Conservation (phyloP, 2,888 invertebrate genomes). For the Deroplatys truncata region DNA sequence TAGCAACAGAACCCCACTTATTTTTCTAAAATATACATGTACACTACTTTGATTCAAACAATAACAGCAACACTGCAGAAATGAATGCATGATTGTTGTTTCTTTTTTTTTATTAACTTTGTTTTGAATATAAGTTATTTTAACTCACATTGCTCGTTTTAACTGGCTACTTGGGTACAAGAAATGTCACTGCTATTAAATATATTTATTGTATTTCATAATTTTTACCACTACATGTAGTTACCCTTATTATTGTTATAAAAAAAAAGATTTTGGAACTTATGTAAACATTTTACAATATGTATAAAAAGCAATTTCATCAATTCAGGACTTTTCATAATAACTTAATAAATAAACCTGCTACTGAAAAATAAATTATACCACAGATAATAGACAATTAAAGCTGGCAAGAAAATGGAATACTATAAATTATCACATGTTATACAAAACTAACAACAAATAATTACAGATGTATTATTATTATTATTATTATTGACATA, state of each 20-base stretch:
- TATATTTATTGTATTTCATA: neutral
- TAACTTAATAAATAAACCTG: neutral
- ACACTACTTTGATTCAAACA: too few species aligned
- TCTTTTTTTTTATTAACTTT: too few species aligned
- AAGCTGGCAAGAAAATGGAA: neutral
- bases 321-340: neutral
- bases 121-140: too few species aligned
- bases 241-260: neutral
- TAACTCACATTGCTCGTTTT: too few species aligned
- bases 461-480: neutral
- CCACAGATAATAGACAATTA: neutral
- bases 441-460: neutral
- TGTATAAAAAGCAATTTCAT: neutral
- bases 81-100: too few species aligned
- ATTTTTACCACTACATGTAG: neutral
- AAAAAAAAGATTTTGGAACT: neutral
- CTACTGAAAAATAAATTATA: neutral
- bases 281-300: neutral
- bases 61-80: too few species aligned
- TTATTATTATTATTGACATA: neutral
- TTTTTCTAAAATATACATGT: too few species aligned
- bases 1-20: too few species aligned
- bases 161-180: conserved; percentile 24
- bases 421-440: neutral
- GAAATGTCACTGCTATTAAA: conserved; percentile 34